Evolutionary conservation across 1,140 invertebrate species (phyloP).

Genomic region (Heliconius melpomene): DNA sequence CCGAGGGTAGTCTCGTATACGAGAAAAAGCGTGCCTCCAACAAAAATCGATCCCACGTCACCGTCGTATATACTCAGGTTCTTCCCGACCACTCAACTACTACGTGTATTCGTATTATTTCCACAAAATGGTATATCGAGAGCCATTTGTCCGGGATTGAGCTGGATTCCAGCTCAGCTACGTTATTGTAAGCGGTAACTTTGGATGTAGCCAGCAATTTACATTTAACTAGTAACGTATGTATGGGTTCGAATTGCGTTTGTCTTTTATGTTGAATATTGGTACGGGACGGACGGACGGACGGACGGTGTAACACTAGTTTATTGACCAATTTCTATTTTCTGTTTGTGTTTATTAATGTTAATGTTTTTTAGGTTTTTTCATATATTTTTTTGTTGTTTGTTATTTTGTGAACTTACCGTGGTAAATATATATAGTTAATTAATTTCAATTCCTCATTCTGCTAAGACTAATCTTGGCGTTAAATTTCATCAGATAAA

Average conservation of each 20-base stretch:
- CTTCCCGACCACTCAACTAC: neutral
- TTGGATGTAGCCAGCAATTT: constrained; percentile 14
- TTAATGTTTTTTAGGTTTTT: too few species aligned
- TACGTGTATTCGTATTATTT: constrained; percentile 28
- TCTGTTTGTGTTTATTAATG: too few species aligned
- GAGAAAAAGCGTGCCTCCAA: too few species aligned
- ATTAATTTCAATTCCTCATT: too few species aligned
- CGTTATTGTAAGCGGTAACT: constrained; percentile 29
- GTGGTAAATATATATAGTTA: too few species aligned
- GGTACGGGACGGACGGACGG: neutral
- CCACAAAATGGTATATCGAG: constrained; percentile 27
- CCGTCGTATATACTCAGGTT: too few species aligned
- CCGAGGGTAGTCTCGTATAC: too few species aligned
- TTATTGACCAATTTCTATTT: neutral
- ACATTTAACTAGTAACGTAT: constrained; percentile 12
- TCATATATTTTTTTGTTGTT: too few species aligned
- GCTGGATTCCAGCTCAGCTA: constrained; percentile 27
- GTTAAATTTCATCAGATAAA: too few species aligned
- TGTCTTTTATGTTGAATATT: constrained; percentile 11
- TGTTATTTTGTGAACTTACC: too few species aligned
- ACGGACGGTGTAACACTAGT: neutral
- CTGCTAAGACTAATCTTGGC: too few species aligned
- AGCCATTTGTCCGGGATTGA: constrained; percentile 35
- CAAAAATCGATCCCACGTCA: too few species aligned
- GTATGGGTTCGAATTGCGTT: constrained; percentile 4